phyloP scores from a whole-genome alignment of 2,113 vertebrate genomes.

The Dolichotis patagonum region DNA sequence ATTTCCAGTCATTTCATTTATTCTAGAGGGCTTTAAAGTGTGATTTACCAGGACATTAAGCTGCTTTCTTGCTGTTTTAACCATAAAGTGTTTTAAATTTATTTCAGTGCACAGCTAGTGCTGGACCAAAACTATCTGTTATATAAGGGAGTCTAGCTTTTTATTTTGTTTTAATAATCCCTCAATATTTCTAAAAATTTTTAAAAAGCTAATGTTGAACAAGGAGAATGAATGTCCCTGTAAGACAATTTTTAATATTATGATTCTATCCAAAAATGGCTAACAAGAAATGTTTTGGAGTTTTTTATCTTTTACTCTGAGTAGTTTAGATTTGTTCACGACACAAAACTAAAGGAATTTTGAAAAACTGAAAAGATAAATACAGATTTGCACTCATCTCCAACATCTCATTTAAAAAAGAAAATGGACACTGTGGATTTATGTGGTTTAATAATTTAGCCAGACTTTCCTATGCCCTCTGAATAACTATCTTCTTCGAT shows the following conservation, averaged over 20 bases:
- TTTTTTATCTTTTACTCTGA: slow-evolving; percentile 40
- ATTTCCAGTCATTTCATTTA: slow-evolving; percentile 51
- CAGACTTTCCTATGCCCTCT: not conserved
- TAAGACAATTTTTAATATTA: not conserved
- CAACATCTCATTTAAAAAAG: not conserved
- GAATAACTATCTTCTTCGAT: not conserved
- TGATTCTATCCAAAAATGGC: slow-evolving; percentile 47
- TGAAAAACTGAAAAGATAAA: not conserved
- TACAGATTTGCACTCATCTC: not conserved
- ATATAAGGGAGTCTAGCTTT: not conserved
- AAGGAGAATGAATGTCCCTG: not conserved
- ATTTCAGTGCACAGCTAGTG: slow-evolving; percentile 46
- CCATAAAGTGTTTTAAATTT: slow-evolving; percentile 56
- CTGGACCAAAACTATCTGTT: slow-evolving; percentile 11
- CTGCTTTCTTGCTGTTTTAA: slow-evolving; percentile 60
- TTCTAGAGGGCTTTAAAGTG: slow-evolving; percentile 39
- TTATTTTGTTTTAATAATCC: slow-evolving; percentile 26
- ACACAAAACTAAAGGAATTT: slow-evolving; percentile 14
- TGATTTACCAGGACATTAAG: slow-evolving; percentile 66
- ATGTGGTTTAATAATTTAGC: not conserved
- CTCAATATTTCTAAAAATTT: slow-evolving; percentile 11
- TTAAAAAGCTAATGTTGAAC: not conserved
- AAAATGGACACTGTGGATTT: not conserved
- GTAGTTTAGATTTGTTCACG: slow-evolving; percentile 58
- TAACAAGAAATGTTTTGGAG: slow-evolving; percentile 20